Evolutionary conservation across 2,113 vertebrate genomes (phyloP).

Genomic region (Prolemur simus): DNA sequence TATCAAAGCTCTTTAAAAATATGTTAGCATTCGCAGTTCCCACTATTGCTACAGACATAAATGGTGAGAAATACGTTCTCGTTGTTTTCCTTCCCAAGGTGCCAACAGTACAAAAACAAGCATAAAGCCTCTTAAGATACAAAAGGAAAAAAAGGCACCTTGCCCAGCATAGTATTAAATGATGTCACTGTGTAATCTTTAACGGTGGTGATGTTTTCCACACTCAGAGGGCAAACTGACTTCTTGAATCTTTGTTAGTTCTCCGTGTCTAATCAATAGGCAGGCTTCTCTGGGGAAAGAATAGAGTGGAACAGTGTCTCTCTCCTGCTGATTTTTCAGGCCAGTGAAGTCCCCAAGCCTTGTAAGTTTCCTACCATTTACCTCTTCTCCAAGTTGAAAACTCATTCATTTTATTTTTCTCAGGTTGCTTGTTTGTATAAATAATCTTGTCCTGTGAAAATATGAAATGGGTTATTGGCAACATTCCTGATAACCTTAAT

Average conservation of each 20-base stretch:
- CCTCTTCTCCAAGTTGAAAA: conserved; percentile 43
- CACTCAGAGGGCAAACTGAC: conserved; percentile 69
- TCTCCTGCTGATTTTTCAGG: not conserved
- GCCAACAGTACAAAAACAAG: not conserved
- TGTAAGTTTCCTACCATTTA: not conserved
- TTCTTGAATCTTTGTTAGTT: conserved; percentile 77
- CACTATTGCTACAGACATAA: not conserved
- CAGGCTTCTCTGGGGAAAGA: not conserved
- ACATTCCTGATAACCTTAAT: not conserved
- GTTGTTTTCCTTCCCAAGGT: not conserved
- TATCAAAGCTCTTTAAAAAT: not conserved
- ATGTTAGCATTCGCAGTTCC: not conserved
- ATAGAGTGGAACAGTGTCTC: not conserved
- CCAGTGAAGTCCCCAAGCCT: not conserved
- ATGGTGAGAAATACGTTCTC: not conserved
- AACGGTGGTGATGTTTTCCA: not conserved
- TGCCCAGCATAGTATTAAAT: not conserved
- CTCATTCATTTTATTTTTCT: conserved; percentile 62
- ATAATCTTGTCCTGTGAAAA: not conserved
- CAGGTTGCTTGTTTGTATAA: conserved; percentile 58
- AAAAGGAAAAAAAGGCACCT: not conserved
- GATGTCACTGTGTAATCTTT: not conserved
- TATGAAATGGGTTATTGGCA: conserved; percentile 6
- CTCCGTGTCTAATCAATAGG: not conserved
- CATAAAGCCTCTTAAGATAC: not conserved